Evolutionary conservation across 1,140 invertebrate species (phyloP).

Genomic region (Atta texana): DNA sequence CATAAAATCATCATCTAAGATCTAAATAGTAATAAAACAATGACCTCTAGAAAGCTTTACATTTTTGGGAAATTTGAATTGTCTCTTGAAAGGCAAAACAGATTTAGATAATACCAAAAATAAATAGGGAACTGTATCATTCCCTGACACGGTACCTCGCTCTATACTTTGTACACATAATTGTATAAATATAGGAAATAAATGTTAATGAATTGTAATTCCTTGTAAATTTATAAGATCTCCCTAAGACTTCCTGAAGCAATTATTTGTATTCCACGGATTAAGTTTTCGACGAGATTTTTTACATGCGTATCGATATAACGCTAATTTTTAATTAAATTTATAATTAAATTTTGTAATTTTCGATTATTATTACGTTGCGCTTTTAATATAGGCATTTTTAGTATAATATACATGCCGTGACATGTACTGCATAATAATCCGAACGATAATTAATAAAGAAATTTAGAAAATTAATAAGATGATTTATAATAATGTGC

Average conservation of each 20-base stretch:
- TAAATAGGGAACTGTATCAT: constrained; percentile 10
- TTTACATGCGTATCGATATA: not conserved
- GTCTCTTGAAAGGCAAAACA: not conserved
- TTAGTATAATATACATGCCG: not conserved
- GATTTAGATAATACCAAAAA: not conserved
- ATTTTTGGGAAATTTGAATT: constrained; percentile 5
- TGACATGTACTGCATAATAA: not conserved
- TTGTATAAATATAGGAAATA: constrained; percentile 48
- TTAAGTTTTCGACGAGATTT: constrained; percentile 25
- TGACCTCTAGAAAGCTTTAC: not conserved
- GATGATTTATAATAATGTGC: not conserved
- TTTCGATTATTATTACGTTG: constrained; percentile 16
- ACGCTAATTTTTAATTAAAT: not conserved
- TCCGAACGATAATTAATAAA: not conserved
- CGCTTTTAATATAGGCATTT: constrained; percentile 35
- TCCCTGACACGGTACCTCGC: constrained; percentile 27
- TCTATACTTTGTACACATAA: constrained; percentile 40
- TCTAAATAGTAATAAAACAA: not conserved
- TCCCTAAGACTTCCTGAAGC: not conserved
- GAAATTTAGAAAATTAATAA: constrained; percentile 10
- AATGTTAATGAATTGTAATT: constrained; percentile 32
- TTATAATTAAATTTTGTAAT: constrained; percentile 47
- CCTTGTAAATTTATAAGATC: not conserved
- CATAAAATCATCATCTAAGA: not conserved
- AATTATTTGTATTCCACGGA: not conserved